Evolutionary conservation across 2,888 invertebrate genomes (phyloP).

Genomic region (Drosophila infuscata): DNA sequence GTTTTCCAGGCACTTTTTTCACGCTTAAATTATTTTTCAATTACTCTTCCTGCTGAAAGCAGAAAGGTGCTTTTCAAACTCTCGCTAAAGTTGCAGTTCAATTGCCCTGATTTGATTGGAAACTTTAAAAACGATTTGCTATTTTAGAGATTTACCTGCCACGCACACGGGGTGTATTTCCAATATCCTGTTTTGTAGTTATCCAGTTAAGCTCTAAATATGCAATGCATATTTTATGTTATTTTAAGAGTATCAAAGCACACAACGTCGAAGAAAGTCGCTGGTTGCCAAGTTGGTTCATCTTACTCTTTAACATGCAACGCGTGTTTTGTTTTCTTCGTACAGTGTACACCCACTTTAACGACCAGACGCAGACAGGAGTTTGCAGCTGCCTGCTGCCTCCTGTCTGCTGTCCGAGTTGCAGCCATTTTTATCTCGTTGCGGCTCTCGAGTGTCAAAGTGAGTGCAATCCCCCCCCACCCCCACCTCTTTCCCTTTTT

Average conservation of each 20-base stretch:
- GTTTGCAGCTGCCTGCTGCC: slow-evolving; percentile 24
- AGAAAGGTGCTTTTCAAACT: neutral
- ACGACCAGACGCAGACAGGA: slow-evolving; percentile 31
- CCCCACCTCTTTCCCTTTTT: neutral
- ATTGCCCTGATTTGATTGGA: slow-evolving; percentile 10
- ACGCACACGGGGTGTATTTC: slow-evolving; percentile 43
- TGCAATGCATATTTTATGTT: slow-evolving; percentile 66
- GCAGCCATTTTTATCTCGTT: slow-evolving; percentile 72
- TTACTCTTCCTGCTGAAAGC: neutral
- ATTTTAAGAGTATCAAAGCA: slow-evolving; percentile 41
- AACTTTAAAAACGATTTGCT: slow-evolving; percentile 15
- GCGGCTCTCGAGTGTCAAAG: slow-evolving; percentile 72
- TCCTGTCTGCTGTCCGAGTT: slow-evolving; percentile 21
- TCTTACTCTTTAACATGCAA: slow-evolving; percentile 46
- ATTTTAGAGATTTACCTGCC: slow-evolving; percentile 29
- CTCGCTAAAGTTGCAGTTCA: neutral
- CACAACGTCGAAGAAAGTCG: neutral
- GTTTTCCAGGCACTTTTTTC: neutral
- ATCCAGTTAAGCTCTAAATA: slow-evolving; percentile 59
- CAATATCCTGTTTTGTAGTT: slow-evolving; percentile 56
- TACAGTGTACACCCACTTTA: slow-evolving; percentile 19
- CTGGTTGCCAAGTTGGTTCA: slow-evolving; percentile 14
- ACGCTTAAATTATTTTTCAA: neutral
- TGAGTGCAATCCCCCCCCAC: slow-evolving; percentile 32
- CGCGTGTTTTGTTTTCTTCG: slow-evolving; percentile 24